Evolutionary conservation across 1,140 invertebrate genomes (phyloP).

Genomic region (Heliconius congener): DNA sequence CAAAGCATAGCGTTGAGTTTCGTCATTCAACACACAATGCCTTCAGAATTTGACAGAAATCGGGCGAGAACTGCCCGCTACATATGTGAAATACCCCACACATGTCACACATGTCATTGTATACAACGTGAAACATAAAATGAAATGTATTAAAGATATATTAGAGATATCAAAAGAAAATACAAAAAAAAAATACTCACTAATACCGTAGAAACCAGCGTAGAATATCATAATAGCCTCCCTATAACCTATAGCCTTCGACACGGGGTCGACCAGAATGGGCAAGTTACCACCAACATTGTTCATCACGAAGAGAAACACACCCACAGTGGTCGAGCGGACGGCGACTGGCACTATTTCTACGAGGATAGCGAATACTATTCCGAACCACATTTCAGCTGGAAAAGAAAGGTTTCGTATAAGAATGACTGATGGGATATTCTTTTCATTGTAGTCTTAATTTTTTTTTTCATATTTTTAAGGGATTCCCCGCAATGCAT

Average conservation of each 20-base stretch:
- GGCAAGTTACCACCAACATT: constrained; percentile 96
- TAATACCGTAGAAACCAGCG: constrained; percentile 91
- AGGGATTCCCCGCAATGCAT: background rate
- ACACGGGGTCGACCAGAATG: constrained; percentile 92
- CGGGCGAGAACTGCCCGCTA: no score
- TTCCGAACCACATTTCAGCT: constrained; percentile 97
- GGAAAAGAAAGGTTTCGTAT: constrained; percentile 47
- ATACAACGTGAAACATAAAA: no score
- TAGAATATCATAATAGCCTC: constrained; percentile 93
- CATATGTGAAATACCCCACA: no score
- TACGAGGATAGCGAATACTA: constrained; percentile 93
- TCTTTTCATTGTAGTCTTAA: background rate
- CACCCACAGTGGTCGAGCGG: constrained; percentile 90
- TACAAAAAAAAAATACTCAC: constrained; percentile 81
- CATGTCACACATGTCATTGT: no score
- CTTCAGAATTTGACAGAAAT: no score
- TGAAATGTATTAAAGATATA: no score
- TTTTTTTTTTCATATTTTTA: background rate
- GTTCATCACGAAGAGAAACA: constrained; percentile 95
- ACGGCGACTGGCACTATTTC: constrained; percentile 92
- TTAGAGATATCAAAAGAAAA: no score
- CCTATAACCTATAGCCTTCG: constrained; percentile 89
- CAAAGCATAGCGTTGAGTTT: no score
- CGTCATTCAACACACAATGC: no score
- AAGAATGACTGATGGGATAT: no score